These are phyloP conservation scores for Altica lythri DNA, from an alignment of 2,888 invertebrate species.

Conservation along the genomic window DNA sequence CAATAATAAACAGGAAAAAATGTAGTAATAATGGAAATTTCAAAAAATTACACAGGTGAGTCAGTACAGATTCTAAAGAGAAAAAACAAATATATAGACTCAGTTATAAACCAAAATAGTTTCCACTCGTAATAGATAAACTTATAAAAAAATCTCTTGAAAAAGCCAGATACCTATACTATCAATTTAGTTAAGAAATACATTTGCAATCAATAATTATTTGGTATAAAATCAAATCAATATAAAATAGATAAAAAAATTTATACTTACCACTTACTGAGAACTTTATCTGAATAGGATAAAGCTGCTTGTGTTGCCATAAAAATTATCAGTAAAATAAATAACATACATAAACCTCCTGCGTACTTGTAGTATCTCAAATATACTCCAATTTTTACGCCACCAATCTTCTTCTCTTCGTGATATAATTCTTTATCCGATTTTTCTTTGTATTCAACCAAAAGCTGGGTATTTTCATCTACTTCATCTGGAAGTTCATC, in stretches of 20 bases:
- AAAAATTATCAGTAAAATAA: constrained; percentile 42
- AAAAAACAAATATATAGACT: too few species aligned
- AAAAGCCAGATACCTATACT: too few species aligned
- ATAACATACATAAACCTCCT: constrained; percentile 45
- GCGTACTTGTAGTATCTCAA: constrained; percentile 47
- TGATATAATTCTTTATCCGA: constrained; percentile 38
- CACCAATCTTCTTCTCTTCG: constrained; percentile 46
- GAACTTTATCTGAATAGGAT: constrained; percentile 43
- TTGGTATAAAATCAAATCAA: too few species aligned
- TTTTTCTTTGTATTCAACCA: constrained; percentile 18
- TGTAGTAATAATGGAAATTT: too few species aligned
- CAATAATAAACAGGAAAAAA: too few species aligned
- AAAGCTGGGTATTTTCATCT: constrained; percentile 25
- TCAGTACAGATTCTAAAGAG: too few species aligned
- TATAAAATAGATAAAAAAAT: not conserved
- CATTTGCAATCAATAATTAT: too few species aligned
- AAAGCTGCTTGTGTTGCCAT: constrained; percentile 40
- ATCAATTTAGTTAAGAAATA: too few species aligned
- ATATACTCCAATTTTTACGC: constrained; percentile 46
- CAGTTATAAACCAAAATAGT: too few species aligned
- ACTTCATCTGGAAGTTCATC: constrained; percentile 26
- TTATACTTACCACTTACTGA: constrained; percentile 45
- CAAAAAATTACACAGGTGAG: too few species aligned
- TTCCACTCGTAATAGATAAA: too few species aligned
- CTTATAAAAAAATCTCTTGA: too few species aligned